Evolutionary conservation across 2,797 vertebrate species (phyloP).

Genomic region (Rhadinocentrus ornatus): DNA sequence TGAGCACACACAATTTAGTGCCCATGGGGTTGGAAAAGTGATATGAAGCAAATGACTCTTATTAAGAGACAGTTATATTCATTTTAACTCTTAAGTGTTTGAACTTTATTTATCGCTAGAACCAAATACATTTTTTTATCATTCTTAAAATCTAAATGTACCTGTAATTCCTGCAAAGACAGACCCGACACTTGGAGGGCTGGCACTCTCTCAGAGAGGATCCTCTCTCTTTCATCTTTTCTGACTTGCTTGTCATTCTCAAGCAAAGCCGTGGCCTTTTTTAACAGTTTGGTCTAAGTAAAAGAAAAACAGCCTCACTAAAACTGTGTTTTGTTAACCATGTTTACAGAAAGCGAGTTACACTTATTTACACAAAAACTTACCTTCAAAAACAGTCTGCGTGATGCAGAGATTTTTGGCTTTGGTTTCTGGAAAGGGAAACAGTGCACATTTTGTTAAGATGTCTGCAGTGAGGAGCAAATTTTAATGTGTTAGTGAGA

Average conservation of each 20-base stretch:
- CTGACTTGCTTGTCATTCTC: constrained; percentile 73
- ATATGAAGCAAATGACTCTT: constrained; percentile 3
- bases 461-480: not conserved
- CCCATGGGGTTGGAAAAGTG: not conserved
- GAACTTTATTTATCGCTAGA: not conserved
- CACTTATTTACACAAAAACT: not conserved
- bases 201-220: constrained; percentile 75
- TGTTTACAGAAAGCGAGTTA: not conserved
- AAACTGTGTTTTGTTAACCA: constrained; percentile 13
- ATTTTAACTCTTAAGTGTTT: not conserved
- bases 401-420: constrained; percentile 82
- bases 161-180: constrained; percentile 77
- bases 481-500: not conserved
- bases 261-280: constrained; percentile 78
- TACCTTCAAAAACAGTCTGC: constrained; percentile 83
- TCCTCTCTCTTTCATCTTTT: constrained; percentile 70
- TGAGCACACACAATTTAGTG: not conserved
- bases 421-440: constrained; percentile 78
- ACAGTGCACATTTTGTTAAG: not conserved
- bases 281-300: constrained; percentile 81
- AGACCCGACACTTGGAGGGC: constrained; percentile 69
- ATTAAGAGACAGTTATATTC: not conserved
- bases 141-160: constrained; percentile 31
- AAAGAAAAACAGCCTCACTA: constrained; percentile 7
- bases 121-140: not conserved